Base-by-base conservation (phyloP, 92 coral and sea anemone genomes). In the Bergia sp. region DNA sequence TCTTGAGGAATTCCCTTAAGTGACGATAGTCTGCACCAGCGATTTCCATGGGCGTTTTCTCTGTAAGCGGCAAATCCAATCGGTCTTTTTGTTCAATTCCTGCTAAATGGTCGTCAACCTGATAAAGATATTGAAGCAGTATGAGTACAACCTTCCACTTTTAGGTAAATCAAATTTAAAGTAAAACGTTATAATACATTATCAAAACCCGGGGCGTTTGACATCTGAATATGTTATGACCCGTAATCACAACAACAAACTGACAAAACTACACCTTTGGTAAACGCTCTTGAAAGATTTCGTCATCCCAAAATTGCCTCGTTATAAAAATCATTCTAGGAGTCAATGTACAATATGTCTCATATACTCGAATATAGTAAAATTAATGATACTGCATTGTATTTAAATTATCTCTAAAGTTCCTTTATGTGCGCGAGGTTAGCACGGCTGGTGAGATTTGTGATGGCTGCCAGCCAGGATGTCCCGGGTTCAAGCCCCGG, bases 21-120 rank as follows among this genome's bases (percentile, higher is more conserved):
- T 81, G 85, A 20, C 47, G 85, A 38, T 81, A 81, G 37, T 81
- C 85, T 38, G 49, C 72, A 7, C 85, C 71, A 21, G 85, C 73
- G 29, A 58, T 18, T 50, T 81, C 21, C 16, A 81, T 38, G 38
- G 50, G 37, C 5, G 3, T 38, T 6, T 15, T 15, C 2, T 37
- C 72, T 37, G 44, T 42, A 13, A 81, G 53, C 12, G 50, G 47
- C 16, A 81, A 6, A 58, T 21, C 47, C n/a, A 64, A 5, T n/a
- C 37, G 45, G 36, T 57, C 85, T 36, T 58, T 81, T 58, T 81
- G 42, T 8, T 57, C 45, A 9, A 81, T 4, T 39, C 43, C 72
- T 57, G 45, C 85, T 64, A 81, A 39, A 21, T 81, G 73, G 5
- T 41, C 74, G 37, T 81, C 85, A 7, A 61, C 85, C 85, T 81